Evolutionary conservation across 2,797 vertebrate species (phyloP), one percentile per base, ranked within the genome.

Genomic region (Cynodonichthys magdalenae): DNA sequence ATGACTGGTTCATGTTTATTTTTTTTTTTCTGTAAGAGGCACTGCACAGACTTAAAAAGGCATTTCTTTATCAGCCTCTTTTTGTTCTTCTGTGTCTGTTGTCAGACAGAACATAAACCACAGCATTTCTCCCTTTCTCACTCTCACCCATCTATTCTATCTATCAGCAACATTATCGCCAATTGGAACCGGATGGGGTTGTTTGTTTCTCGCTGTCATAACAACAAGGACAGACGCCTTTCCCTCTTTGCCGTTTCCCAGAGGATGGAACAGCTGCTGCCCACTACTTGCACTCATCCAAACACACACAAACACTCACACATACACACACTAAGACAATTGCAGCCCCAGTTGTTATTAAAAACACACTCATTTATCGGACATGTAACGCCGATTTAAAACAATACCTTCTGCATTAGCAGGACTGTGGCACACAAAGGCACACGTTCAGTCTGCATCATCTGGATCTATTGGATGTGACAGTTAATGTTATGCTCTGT

Each of bases 401-500:
- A 63, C 42, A 57, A 66, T 24, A 78, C 62, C 69, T 74, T 61
- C 56, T 17, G 66, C 57, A 52, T 51, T 46, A 53, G 53, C 53
- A 64, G 54, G 41, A 68, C 45, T 15, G 39, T 0, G 54, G 27
- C 36, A 39, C 36, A 36, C 20, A 27, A 59, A 46, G 10, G 4
- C 45, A 34, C 47, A 44, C 44, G 42, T 48, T 28, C 49, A 39
- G 58, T 54, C 71, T 65, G 55, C 58, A 77, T 66, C 63, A 74
- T 53, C 66, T 57, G 50, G 76, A 89, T 87, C 69, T 86, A 87
- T 87, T 74, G 63, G 89, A 91, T 91, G 84, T 87, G 88, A 90
- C 86, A 86, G 77, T 59, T 76, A 87, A 82, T 87, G 77, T 87
- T 77, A 69, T 84, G 87, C 77, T 80, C 70, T 76, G 82, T 89